Evolutionary conservation across 2,888 invertebrate species (phyloP).

Genomic region (Marasmarcha lunaedactyla): DNA sequence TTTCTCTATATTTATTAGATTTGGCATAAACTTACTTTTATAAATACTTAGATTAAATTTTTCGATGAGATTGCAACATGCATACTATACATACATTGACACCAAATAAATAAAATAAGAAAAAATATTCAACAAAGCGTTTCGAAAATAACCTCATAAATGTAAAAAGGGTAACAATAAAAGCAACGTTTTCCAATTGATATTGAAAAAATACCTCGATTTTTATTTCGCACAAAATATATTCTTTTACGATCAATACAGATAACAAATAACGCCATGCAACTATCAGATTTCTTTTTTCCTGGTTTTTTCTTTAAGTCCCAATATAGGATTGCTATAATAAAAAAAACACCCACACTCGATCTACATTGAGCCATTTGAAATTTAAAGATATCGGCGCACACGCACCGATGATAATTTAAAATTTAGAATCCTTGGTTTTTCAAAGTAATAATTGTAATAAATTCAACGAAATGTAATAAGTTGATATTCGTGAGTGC

Average conservation of each 20-base stretch:
- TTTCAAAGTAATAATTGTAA: slow-evolving; percentile 30
- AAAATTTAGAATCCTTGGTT: background rate
- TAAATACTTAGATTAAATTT: no score
- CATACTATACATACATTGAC: no score
- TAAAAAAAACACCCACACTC: background rate
- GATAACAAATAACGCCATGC: background rate
- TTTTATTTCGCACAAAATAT: background rate
- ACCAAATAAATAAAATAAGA: no score
- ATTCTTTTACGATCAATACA: background rate
- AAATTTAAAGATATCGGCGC: background rate
- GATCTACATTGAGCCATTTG: background rate
- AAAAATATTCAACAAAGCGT: no score
- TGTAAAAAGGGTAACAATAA: background rate
- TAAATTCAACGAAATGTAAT: slow-evolving; percentile 45
- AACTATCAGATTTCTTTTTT: no score
- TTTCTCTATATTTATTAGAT: no score
- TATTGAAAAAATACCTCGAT: background rate
- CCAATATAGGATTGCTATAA: background rate
- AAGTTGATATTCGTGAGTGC: slow-evolving; percentile 57
- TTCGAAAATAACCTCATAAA: background rate
- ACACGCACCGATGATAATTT: background rate
- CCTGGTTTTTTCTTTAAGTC: background rate
- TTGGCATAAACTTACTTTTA: no score
- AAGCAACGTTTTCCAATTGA: background rate
- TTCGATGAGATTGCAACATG: no score